These are phyloP conservation scores for Liparis tanakae DNA, from an alignment of 2,797 vertebrate species.

Conservation along the genomic window DNA sequence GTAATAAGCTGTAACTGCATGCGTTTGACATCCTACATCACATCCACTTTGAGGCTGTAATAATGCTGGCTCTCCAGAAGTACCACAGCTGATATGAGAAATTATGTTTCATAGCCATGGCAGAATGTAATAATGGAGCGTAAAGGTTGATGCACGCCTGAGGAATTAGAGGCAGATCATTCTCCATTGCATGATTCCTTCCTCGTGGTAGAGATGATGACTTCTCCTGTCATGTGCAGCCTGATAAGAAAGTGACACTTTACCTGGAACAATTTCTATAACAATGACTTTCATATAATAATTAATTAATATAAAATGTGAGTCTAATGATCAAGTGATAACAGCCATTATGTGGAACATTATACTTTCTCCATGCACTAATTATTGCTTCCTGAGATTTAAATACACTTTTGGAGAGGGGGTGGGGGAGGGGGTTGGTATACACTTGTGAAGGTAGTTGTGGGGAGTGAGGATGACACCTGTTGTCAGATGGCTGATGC, in stretches of 20 bases:
- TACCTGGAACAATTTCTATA: conserved; percentile 26
- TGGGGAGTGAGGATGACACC: not conserved
- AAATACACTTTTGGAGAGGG: too few species aligned
- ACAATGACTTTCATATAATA: conserved; percentile 35
- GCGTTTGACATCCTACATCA: not conserved
- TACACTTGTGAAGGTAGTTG: not conserved
- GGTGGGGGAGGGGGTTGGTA: too few species aligned
- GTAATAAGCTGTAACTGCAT: not conserved
- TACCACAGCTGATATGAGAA: conserved; percentile 25
- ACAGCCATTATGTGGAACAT: conserved; percentile 8
- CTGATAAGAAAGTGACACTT: conserved; percentile 48
- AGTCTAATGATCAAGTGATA: conserved; percentile 30
- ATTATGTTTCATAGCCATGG: conserved; percentile 23
- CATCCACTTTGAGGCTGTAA: not conserved
- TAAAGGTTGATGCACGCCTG: conserved; percentile 49
- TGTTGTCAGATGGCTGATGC: not conserved
- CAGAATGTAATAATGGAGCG: conserved; percentile 45
- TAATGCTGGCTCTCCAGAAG: conserved; percentile 25
- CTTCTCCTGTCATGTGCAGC: not conserved
- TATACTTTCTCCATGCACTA: conserved; percentile 27
- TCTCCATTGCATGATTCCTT: conserved; percentile 36
- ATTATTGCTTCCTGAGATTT: conserved; percentile 14
- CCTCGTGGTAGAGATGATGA: conserved; percentile 47
- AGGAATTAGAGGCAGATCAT: conserved; percentile 54
- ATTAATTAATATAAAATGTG: conserved; percentile 21